Base-by-base conservation (phyloP, 2,888 invertebrate species). In the Dasypogon diadema region DNA sequence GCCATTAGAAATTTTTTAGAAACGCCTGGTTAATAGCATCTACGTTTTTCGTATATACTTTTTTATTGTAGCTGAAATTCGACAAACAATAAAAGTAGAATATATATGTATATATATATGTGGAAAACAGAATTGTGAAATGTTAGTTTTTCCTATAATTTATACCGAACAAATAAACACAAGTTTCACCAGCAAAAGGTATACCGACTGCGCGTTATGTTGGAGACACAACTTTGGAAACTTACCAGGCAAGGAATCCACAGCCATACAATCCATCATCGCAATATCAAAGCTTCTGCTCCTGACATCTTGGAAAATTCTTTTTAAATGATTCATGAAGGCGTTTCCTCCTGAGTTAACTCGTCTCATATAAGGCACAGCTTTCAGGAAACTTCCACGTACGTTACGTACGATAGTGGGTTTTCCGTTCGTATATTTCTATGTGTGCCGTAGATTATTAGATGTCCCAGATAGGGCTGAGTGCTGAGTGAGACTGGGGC, bases 301-400 rank as follows among this genome's bases (percentile, higher is more conserved):
- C 16, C 37, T 73, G 73, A 73, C 73, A 73, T 42, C 54, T 42
- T 56, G 73, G 42, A 56, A 73, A 73, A 73, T 73, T 56, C 56
- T 73, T 56, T 73, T 73, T 73, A 56, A 73, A 73, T 73, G 73
- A 73, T 73, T 73, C 73, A 73, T 73, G 73, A 56, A 73, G 54
- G 73, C 73, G 56, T 56, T 73, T 73, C 56, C 73, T 56, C 24
- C 42, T 42, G 42, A 73, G 73, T 70, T 51, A 70, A 70, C 54
- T 70, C 70, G 12, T 51, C 54, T 21, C 16, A 46, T 24, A 37
- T 14, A 24, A 46, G 42, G 24, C 48, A n/a, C 46, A 5, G 46
- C 26, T 65, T 48, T 22, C 48, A 56, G 26, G 21, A 46, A 42
- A 22, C 18, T 46, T 24, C 46, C 14, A 21, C 24, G 21, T n/a